Base-by-base conservation (phyloP, 1,140 invertebrate genomes). In the Hyposmocoma kahamanoa region DNA sequence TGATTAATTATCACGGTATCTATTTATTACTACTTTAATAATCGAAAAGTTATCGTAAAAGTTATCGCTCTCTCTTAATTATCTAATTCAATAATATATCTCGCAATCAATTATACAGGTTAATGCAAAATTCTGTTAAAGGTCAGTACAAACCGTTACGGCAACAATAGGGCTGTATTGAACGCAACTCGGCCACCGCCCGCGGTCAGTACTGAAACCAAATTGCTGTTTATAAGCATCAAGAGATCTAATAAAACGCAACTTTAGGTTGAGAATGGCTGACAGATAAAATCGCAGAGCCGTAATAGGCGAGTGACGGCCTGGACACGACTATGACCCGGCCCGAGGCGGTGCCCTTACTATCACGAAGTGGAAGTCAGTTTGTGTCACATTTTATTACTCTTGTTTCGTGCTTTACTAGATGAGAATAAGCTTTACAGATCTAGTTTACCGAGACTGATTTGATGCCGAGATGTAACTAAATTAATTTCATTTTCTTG, bases 251-350 rank as follows among this genome's bases (percentile, higher is more conserved):
- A 41, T 45, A 41, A 49, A 30, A 24, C n/a, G 26, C 2, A 11
- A 19, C 46, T 17, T 47, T 38, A 21, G 38, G 18, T 48, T 47
- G 49, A 58, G 51, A 53, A 59, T 56, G 44, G 47, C 46, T 62
- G 56, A 56, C 53, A 54, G 56, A 62, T 62, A 62, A 59, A 62
- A 62, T 62, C 60, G 32, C 32, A 10, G 36, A 22, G 8, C 38
- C 36, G 48, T 56, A 53, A 59, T 20, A 42, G 20, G 46, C 49
- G 42, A 24, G 42, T 26, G 36, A 42, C 51, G 39, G 44, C 54
- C 45, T 63, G 55, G 53, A 53, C 62, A 61, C 62, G 62, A 61
- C 48, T 51, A n/a, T 57, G 62, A 64, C 62, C 61, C 61, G 60
- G 38, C 55, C 42, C 22, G 28, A 19, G 54, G 50, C 50, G 22